Evolutionary conservation across 1,140 invertebrate species (phyloP).

Genomic region (Maconellicoccus hirsutus): DNA sequence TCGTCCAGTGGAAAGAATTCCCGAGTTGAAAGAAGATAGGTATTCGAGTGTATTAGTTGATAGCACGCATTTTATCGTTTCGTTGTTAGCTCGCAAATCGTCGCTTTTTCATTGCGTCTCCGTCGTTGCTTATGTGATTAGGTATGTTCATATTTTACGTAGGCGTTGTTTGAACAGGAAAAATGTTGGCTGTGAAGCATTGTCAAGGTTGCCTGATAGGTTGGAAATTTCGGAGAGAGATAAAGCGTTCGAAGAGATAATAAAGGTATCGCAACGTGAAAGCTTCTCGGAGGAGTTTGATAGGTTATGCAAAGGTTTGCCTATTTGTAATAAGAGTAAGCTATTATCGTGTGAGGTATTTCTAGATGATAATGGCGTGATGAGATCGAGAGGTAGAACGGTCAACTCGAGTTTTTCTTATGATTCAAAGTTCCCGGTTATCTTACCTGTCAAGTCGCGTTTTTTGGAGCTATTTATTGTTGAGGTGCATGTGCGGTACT

Average conservation of each 20-base stretch:
- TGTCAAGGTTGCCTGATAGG: no score
- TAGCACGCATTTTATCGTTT: not conserved
- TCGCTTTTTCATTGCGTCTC: not conserved
- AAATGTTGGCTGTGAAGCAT: constrained; percentile 9
- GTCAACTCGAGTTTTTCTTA: constrained; percentile 18
- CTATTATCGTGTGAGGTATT: constrained; percentile 26
- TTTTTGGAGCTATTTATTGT: constrained; percentile 33
- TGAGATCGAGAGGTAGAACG: constrained; percentile 25
- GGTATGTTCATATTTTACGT: not conserved
- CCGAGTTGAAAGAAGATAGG: constrained; percentile 12
- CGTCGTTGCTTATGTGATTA: not conserved
- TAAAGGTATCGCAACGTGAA: not conserved
- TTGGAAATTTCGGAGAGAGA: constrained; percentile 8
- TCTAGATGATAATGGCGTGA: constrained; percentile 25
- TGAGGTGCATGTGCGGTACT: constrained; percentile 31
- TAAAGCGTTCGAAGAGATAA: not conserved
- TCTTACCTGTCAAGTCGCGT: constrained; percentile 33
- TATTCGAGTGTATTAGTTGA: not conserved
- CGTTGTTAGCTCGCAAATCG: not conserved
- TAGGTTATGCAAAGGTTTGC: not conserved
- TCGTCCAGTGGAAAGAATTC: not conserved
- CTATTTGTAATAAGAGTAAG: constrained; percentile 10
- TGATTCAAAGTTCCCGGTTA: constrained; percentile 35
- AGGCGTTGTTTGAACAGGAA: not conserved
- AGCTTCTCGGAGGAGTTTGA: constrained; percentile 14